Base-by-base conservation (phyloP, 2,888 invertebrate species). In the Carcina quercana region DNA sequence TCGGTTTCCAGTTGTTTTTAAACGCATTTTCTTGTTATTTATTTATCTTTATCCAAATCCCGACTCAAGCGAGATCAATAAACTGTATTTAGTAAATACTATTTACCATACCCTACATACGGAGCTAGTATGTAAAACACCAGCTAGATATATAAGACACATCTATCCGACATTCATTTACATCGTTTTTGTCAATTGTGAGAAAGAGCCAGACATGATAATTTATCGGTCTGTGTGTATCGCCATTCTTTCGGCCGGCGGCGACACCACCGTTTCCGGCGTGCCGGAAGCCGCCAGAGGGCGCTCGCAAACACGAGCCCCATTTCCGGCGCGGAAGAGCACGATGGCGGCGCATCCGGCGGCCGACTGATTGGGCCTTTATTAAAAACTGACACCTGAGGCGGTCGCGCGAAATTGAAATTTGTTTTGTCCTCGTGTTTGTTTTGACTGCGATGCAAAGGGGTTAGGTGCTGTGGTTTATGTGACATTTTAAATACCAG, bases 371-470 rank as follows among this genome's bases (percentile, higher is more conserved):
- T 82, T 80, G 80, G 74, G 59, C 57, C 71, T 75, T 79, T 83
- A 83, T 82, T 83, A 82, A 83, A 82, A 79, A 73, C 70, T 69
- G 75, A 78, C 79, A 80, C 82, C 80, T 79, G 71, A 59, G 79
- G 80, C 78, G 58, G 51, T 71, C 5, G 26, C 12, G 15, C 7
- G 13, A 32, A 3, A 14, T 8, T 13, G 15, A 15, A 15, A 15
- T 32, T 22, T 22, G 27, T 27, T 32, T 28, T 13, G 6, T 15
- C 24, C 8, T 3, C 20, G 20, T 20, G 8, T 20, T 10, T 20
- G 20, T 20, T 20, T 20, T n/a, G 20, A 10, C n/a, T 20, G 20
- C 3, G 20, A n/a, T n/a, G n/a, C n/a, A n/a, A n/a, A n/a, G n/a
- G n/a, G n/a, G n/a, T n/a, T n/a, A n/a, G n/a, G n/a, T n/a, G n/a